A percentile compares a stretch with the other conserved stretches of the same genome.
phyloP scores from a whole-genome alignment of 2,888 invertebrate species.

The Netelia virgata region DNA sequence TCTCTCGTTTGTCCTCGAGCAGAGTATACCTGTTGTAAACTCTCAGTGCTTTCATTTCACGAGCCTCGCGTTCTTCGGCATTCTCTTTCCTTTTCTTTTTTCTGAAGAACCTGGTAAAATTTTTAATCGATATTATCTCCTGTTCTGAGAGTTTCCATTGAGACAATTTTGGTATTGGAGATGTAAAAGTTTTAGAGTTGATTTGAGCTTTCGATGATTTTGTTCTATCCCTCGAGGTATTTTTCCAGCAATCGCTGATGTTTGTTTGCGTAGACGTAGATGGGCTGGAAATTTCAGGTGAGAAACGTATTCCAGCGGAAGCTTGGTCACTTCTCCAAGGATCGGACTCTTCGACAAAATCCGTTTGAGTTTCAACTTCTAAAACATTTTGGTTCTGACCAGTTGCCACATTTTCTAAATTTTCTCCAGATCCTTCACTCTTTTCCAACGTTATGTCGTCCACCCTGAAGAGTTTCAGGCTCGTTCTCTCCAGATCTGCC shows the following conservation, averaged over 20 bases:
- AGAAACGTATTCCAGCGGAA: slow-evolving; percentile 5
- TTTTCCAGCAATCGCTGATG: slow-evolving; percentile 27
- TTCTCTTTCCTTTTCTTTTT: slow-evolving; percentile 28
- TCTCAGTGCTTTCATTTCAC: slow-evolving; percentile 72
- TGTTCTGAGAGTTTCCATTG: slow-evolving; percentile 7
- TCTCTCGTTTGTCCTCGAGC: slow-evolving; percentile 67
- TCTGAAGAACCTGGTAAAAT: slow-evolving; percentile 16
- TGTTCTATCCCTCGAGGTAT: background rate
- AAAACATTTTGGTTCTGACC: background rate
- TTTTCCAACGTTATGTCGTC: slow-evolving; percentile 14
- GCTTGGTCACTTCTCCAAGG: background rate
- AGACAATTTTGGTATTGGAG: background rate
- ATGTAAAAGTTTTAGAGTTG: background rate
- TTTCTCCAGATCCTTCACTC: background rate
- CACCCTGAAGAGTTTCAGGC: slow-evolving; percentile 30
- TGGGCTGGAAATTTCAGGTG: background rate
- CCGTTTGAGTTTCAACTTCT: slow-evolving; percentile 21
- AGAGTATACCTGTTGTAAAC: slow-evolving; percentile 74
- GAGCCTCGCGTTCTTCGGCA: slow-evolving; percentile 63
- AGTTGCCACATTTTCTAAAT: slow-evolving; percentile 12
- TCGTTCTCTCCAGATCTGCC: background rate
- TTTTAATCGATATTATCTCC: background rate
- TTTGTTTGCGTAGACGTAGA: slow-evolving; percentile 48
- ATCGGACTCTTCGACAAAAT: background rate
- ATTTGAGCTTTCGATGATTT: background rate